A percentile compares a stretch with the other conserved stretches of the same genome.
phyloP scores from a whole-genome alignment of 2,113 vertebrate genomes.

The Grus americana region DNA sequence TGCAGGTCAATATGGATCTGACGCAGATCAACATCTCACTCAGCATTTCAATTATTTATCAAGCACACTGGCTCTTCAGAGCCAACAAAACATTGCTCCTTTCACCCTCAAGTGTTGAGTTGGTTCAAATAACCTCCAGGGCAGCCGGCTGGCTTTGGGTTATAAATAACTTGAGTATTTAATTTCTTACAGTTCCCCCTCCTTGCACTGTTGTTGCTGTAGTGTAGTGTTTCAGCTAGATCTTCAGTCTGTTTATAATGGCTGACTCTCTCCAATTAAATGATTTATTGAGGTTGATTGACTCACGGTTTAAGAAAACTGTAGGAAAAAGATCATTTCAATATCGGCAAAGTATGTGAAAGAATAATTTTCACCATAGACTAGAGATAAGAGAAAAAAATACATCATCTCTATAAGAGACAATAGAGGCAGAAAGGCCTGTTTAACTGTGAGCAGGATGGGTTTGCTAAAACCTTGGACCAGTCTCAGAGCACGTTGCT shows the following conservation, averaged over 20 bases:
- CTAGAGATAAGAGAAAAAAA: not conserved
- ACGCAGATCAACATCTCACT: not conserved
- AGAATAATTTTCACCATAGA: not conserved
- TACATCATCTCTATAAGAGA: not conserved
- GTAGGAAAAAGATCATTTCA: not conserved
- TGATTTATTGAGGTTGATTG: not conserved
- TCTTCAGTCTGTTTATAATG: not conserved
- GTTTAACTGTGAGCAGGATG: not conserved
- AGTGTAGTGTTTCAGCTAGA: not conserved
- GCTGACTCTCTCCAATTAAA: not conserved
- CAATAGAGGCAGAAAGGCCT: not conserved
- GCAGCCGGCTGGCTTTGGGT: not conserved
- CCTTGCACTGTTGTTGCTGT: not conserved
- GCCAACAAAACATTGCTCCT: conserved; percentile 17
- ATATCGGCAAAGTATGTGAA: not conserved
- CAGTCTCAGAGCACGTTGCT: not conserved
- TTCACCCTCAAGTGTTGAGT: conserved; percentile 51
- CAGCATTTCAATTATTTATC: conserved; percentile 37
- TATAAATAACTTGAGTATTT: conserved; percentile 57
- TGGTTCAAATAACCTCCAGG: conserved; percentile 39
- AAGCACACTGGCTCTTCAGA: not conserved
- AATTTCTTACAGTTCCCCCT: not conserved
- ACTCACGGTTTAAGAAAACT: not conserved
- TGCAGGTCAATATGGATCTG: not conserved
- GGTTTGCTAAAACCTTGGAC: not conserved